Base-by-base conservation (phyloP, 23 tunicate genomes). In the Corella eumyota region DNA sequence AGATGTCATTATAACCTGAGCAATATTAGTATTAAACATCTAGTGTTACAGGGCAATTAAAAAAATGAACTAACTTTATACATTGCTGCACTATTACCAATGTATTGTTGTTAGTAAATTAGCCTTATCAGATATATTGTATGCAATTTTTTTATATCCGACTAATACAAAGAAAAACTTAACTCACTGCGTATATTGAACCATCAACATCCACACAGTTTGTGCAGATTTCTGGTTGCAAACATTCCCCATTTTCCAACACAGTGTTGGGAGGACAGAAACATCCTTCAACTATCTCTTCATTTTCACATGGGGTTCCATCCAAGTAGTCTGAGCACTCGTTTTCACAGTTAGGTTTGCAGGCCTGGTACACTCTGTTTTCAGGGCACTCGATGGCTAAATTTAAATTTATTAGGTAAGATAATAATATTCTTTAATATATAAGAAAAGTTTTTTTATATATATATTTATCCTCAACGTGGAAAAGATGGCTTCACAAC, bases 221-320 rank as follows among this genome's bases (percentile, higher is more conserved):
- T 27, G 96, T 88, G 77, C 96, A 88, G 30, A 28, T 62, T 0
- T 56, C 7, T 6, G 72, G 11, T 4, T 64, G 56, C 6, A 60
- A 71, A 44, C 96, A 88, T 11, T 78, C 77, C 28, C 96, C 96
- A 24, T 73, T 35, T 1, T 55, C 56, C 20, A 63, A 22, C 13
- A 79, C 81, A 27, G 88, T 73, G 38, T 50, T 82, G 1, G 77
- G 78, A 53, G 96, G 96, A 61, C 96, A 88, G 80, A 88, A 88
- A 60, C 96, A 88, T 11, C 96, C 96, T 67, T 88, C 96, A 6
- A 66, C 66, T 1, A 63, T 62, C 40, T 78, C 81, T 45, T 72
- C 96, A 2, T 56, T 60, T 45, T 36, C 67, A 56, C 96, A 88
- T 2, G 49, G 61, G 15, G 44, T 47, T 27, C 77, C 77, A 6